These are phyloP conservation scores for Riparia riparia DNA, from an alignment of 2,113 vertebrate species.

Conservation along the genomic window DNA sequence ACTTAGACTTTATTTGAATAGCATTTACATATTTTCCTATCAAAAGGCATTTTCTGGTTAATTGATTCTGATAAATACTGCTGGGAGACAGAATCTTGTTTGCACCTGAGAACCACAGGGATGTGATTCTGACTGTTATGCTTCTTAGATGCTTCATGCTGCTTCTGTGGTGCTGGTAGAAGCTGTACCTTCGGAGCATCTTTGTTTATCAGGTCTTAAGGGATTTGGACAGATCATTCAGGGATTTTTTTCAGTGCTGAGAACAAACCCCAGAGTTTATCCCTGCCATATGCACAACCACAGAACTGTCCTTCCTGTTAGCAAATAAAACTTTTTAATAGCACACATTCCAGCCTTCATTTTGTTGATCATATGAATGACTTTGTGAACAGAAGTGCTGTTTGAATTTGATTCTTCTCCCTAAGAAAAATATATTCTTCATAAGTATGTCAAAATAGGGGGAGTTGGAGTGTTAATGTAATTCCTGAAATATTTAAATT, in stretches of 20 bases:
- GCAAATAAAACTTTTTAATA: background rate
- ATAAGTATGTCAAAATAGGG: background rate
- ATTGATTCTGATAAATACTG: background rate
- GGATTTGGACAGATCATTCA: background rate
- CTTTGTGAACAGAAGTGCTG: background rate
- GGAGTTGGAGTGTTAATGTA: background rate
- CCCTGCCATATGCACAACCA: background rate
- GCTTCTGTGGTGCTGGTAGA: background rate
- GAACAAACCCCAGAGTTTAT: background rate
- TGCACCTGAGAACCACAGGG: fast-evolving
- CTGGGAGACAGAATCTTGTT: background rate
- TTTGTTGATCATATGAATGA: background rate
- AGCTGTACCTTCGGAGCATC: background rate
- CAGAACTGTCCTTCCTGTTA: background rate
- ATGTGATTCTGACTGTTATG: background rate
- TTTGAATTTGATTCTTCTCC: background rate
- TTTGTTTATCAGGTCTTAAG: background rate
- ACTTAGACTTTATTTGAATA: background rate
- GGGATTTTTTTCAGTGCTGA: background rate
- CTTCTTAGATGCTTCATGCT: background rate
- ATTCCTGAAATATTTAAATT: background rate
- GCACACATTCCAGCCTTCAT: background rate
- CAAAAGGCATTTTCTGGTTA: background rate
- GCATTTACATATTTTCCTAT: background rate
- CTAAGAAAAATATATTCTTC: background rate